These are phyloP conservation scores for Carassius carassius DNA, from an alignment of 2,113 vertebrate species.

Conservation along the genomic window DNA sequence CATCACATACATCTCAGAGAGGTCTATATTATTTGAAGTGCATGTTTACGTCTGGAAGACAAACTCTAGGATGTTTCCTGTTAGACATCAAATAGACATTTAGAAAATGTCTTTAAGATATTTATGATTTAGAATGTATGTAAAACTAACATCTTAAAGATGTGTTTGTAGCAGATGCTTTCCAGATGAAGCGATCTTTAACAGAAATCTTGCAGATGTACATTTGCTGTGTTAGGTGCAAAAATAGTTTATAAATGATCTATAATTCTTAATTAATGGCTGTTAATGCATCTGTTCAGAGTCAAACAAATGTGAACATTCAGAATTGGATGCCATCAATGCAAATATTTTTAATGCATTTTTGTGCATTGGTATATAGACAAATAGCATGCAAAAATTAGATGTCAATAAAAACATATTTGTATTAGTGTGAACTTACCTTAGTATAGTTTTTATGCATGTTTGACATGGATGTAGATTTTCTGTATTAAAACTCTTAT, in stretches of 20 bases:
- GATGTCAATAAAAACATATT: no score
- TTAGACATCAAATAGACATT: background rate
- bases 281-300: background rate
- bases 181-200: background rate
- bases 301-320: background rate
- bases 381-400: background rate
- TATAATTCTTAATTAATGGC: background rate
- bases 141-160: background rate
- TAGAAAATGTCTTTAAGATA: background rate
- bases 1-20: background rate
- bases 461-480: no score
- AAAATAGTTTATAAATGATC: background rate
- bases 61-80: background rate
- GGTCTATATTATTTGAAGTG: background rate
- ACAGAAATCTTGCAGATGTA: background rate
- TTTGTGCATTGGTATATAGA: background rate
- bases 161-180: background rate
- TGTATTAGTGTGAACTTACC: no score
- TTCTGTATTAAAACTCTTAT: no score
- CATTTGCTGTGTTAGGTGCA: background rate
- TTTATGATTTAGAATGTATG: background rate
- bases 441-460: no score
- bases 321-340: background rate
- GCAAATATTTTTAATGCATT: no score
- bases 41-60: background rate